phyloP scores from a whole-genome alignment of 1,140 invertebrate genomes.

The Zaprionus kolodkinae region DNA sequence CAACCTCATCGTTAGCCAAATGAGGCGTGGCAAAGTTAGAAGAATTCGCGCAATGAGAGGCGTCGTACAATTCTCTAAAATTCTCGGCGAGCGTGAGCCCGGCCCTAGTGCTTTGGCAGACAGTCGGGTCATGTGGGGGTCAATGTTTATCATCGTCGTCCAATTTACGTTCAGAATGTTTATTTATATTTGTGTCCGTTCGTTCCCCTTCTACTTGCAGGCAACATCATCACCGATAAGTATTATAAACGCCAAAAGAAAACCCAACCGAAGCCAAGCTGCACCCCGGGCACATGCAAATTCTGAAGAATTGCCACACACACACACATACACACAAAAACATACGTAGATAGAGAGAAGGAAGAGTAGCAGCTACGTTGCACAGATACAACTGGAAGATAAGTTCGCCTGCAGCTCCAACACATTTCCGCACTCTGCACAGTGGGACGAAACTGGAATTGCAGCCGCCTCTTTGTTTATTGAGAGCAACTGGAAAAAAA shows the following conservation, averaged over 20 bases:
- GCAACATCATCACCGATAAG: conserved; percentile 42
- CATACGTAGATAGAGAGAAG: not conserved
- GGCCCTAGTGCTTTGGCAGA: conserved; percentile 33
- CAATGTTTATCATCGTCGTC: conserved; percentile 53
- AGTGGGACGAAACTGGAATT: conserved; percentile 59
- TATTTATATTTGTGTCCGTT: conserved; percentile 31
- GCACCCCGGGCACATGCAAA: conserved; percentile 62
- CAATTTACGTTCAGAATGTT: conserved; percentile 48
- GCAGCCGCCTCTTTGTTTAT: conserved; percentile 50
- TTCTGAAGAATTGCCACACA: conserved; percentile 55
- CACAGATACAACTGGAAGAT: conserved; percentile 64
- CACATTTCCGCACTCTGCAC: conserved; percentile 69
- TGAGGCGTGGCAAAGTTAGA: conserved; percentile 5
- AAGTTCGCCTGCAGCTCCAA: conserved; percentile 42
- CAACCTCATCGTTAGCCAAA: conserved; percentile 18
- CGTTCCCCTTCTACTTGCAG: conserved; percentile 49
- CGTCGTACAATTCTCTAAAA: not conserved
- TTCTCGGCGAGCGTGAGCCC: conserved; percentile 9
- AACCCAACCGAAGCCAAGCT: conserved; percentile 29
- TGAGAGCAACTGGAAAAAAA: conserved; percentile 14
- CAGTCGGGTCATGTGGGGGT: conserved; percentile 33
- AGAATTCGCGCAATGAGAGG: not conserved
- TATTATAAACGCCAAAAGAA: conserved; percentile 55
- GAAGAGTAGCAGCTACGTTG: conserved; percentile 39
- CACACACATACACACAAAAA: conserved; percentile 11